Evolutionary conservation across 1,140 invertebrate genomes (phyloP).

Genomic region (Gryon sp.): DNA sequence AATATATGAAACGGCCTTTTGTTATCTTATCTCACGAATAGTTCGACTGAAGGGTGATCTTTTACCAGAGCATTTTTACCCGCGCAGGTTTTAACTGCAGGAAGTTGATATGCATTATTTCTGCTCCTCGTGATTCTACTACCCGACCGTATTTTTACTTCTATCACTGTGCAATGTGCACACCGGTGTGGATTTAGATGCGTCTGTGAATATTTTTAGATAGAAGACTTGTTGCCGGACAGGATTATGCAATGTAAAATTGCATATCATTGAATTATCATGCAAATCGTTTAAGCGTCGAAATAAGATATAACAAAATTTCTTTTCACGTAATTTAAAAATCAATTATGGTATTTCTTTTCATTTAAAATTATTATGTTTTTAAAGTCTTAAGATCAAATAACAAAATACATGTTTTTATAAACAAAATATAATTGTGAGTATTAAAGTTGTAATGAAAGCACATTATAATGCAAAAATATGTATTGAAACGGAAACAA

Average conservation of each 20-base stretch:
- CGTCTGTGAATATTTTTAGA: constrained; percentile 43
- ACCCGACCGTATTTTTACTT: constrained; percentile 42
- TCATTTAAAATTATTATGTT: too few species aligned
- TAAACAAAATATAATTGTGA: not conserved
- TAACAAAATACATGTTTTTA: too few species aligned
- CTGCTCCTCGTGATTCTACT: constrained; percentile 28
- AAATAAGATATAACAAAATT: too few species aligned
- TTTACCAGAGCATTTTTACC: constrained; percentile 35
- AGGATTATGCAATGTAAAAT: constrained; percentile 5
- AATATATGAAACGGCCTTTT: constrained; percentile 32
- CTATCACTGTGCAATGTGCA: constrained; percentile 30
- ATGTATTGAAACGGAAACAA: constrained; percentile 26
- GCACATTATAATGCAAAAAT: constrained; percentile 23
- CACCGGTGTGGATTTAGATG: constrained; percentile 27
- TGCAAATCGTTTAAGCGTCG: too few species aligned
- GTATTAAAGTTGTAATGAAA: constrained; percentile 8
- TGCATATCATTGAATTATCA: too few species aligned
- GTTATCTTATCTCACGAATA: constrained; percentile 40
- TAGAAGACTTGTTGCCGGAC: constrained; percentile 22
- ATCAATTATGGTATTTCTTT: too few species aligned
- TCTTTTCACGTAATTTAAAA: too few species aligned
- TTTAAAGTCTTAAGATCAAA: too few species aligned
- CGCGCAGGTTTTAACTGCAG: constrained; percentile 32
- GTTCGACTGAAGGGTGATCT: constrained; percentile 42
- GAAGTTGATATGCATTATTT: constrained; percentile 42